phyloP scores from a whole-genome alignment of 2,797 vertebrate genomes.

The Sebastes diaconus region DNA sequence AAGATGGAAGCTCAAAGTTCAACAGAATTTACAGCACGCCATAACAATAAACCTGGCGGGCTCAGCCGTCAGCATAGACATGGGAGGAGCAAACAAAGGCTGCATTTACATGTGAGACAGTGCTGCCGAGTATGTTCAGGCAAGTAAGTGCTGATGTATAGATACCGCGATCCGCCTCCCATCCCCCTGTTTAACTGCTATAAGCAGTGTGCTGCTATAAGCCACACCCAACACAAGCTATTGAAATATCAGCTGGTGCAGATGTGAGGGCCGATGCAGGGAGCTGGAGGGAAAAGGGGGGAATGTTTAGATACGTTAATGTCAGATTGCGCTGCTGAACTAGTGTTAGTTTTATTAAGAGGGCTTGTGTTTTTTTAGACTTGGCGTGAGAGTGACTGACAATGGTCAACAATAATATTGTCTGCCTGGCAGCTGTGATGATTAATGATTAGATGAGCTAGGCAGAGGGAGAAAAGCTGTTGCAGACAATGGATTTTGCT shows the following conservation, averaged over 20 bases:
- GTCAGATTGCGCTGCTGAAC: constrained; percentile 8
- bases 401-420: constrained; percentile 34
- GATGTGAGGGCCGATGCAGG: constrained; percentile 44
- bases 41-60: constrained; percentile 70
- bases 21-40: constrained; percentile 72
- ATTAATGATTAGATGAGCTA: constrained; percentile 62
- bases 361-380: constrained; percentile 61
- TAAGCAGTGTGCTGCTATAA: constrained; percentile 59
- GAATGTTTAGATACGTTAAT: constrained; percentile 36
- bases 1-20: constrained; percentile 80
- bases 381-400: constrained; percentile 79
- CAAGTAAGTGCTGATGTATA: constrained; percentile 69
- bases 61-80: constrained; percentile 55
- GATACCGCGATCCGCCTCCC: constrained; percentile 64
- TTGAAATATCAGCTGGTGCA: constrained; percentile 71
- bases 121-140: constrained; percentile 59
- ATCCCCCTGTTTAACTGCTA: constrained; percentile 63
- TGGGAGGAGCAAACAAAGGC: constrained; percentile 70
- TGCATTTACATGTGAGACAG: constrained; percentile 67
- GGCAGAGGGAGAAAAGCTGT: constrained; percentile 35
- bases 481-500: constrained; percentile 49
- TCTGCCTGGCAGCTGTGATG: constrained; percentile 39
- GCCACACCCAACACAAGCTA: constrained; percentile 71
- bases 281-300: constrained; percentile 27
- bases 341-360: background rate